These are phyloP conservation scores for Opisthograptis luteolata DNA, from an alignment of 2,888 invertebrate species.

Conservation along the genomic window DNA sequence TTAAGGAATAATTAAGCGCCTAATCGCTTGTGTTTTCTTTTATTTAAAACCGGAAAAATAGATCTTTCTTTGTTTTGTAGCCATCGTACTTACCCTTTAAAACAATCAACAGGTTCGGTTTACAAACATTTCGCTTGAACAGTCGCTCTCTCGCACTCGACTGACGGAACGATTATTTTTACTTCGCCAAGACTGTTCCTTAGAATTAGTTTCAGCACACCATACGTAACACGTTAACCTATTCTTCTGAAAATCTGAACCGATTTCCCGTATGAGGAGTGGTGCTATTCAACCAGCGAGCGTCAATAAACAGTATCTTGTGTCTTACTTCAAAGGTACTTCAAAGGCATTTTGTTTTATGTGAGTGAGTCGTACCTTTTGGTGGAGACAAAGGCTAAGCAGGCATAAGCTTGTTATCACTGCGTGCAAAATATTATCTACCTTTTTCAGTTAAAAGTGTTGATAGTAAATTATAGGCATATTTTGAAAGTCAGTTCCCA, in stretches of 20 bases:
- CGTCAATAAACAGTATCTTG: slow-evolving; percentile 69
- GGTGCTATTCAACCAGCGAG: slow-evolving; percentile 54
- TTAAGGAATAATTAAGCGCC: too few relatives aligned
- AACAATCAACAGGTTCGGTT: slow-evolving; percentile 7
- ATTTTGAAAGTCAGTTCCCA: too few relatives aligned
- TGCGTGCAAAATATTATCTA: too few relatives aligned
- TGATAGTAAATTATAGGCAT: too few relatives aligned
- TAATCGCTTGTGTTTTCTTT: too few relatives aligned
- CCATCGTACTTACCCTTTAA: too few relatives aligned
- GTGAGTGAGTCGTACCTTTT: slow-evolving; percentile 69
- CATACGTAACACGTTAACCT: slow-evolving; percentile 55
- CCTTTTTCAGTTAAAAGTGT: too few relatives aligned
- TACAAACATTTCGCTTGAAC: slow-evolving; percentile 15
- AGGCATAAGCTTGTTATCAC: too few relatives aligned
- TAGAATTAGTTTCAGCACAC: slow-evolving; percentile 27
- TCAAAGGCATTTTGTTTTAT: slow-evolving; percentile 48
- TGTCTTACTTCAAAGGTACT: slow-evolving; percentile 70
- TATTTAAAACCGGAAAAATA: too few relatives aligned
- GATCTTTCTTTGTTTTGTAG: too few relatives aligned
- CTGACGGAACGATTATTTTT: slow-evolving; percentile 33
- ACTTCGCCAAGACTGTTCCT: slow-evolving; percentile 17
- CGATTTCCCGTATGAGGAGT: slow-evolving; percentile 53
- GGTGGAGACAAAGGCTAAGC: slow-evolving; percentile 25
- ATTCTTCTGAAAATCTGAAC: slow-evolving; percentile 52
- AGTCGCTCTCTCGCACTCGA: slow-evolving; percentile 8